A percentile compares a stretch with the other conserved stretches of the same genome.
Evolutionary conservation across 23 tunicate genomes (phyloP).

Genomic region (Halocynthia aurantium): DNA sequence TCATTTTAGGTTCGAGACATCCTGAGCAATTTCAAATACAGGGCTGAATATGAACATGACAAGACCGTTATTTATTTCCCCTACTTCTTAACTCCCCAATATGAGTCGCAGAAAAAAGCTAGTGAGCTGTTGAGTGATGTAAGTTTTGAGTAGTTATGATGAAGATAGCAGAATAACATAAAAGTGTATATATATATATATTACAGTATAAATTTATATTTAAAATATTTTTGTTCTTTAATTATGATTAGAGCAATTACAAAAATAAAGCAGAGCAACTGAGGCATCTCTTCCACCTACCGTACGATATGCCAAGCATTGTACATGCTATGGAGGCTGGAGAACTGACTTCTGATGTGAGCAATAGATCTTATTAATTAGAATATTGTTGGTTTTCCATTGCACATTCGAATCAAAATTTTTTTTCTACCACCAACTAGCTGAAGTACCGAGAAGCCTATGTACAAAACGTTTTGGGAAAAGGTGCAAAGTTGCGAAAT

Average conservation of each 20-base stretch:
- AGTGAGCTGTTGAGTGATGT: slow-evolving; percentile 77
- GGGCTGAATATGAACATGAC: slow-evolving; percentile 80
- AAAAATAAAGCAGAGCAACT: slow-evolving; percentile 60
- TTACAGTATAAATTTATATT: no score
- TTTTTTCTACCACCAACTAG: slow-evolving; percentile 10
- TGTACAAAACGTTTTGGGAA: slow-evolving; percentile 48
- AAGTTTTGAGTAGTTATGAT: background rate
- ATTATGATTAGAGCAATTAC: slow-evolving; percentile 36
- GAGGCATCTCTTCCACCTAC: slow-evolving; percentile 30
- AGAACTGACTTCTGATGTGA: slow-evolving; percentile 61
- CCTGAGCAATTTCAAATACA: slow-evolving; percentile 64
- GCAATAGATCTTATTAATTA: slow-evolving; percentile 2
- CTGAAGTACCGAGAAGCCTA: slow-evolving; percentile 40
- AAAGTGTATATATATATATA: no score
- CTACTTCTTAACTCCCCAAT: slow-evolving; percentile 76
- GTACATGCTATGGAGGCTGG: slow-evolving; percentile 60
- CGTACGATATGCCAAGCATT: slow-evolving; percentile 67
- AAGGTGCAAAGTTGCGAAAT: slow-evolving; percentile 47
- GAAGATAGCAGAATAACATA: background rate
- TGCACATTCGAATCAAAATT: background rate
- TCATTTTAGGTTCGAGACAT: slow-evolving; percentile 45
- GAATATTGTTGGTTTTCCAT: background rate
- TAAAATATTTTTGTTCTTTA: background rate
- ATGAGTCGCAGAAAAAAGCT: slow-evolving; percentile 76
- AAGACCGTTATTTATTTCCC: slow-evolving; percentile 80